A percentile compares a stretch with the other conserved stretches of the same genome.
These are phyloP conservation scores for Muscicapa comitata DNA, from an alignment of 2,797 vertebrate genomes.

Conservation along the genomic window DNA sequence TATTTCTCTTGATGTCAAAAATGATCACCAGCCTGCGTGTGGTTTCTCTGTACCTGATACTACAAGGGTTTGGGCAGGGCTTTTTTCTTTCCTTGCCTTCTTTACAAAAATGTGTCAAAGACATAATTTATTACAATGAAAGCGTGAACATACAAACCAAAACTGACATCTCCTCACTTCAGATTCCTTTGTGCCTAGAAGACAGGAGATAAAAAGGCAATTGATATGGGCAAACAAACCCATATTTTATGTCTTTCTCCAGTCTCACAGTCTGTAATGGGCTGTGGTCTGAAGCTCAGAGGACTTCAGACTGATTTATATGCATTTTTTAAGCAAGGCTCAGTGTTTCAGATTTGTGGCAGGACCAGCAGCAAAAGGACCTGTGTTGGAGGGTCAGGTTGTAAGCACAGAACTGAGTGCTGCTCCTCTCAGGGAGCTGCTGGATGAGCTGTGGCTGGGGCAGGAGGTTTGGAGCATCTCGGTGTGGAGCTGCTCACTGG, in stretches of 20 bases:
- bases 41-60: constrained; percentile 31
- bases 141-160: constrained; percentile 33
- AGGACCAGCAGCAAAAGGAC: not conserved
- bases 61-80: not conserved
- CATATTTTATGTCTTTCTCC: constrained; percentile 45
- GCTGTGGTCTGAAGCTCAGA: not conserved
- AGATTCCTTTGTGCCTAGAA: constrained; percentile 35
- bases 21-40: not conserved
- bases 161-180: constrained; percentile 51
- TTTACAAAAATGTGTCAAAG: constrained; percentile 33
- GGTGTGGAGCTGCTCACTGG: not conserved
- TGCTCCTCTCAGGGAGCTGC: not conserved
- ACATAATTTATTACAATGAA: constrained; percentile 61
- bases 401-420: not conserved
- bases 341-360: constrained; percentile 4
- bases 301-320: constrained; percentile 51
- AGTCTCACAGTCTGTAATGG: constrained; percentile 7
- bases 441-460: not conserved
- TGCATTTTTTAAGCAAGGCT: constrained; percentile 36
- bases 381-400: not conserved
- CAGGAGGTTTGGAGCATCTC: not conserved
- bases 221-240: constrained; percentile 55
- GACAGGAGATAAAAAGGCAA: constrained; percentile 59
- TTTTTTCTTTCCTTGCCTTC: not conserved
- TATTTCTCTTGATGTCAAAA: constrained; percentile 14